These are phyloP conservation scores for Zophobas atratus DNA, from an alignment of 1,140 invertebrate species.

Conservation along the genomic window DNA sequence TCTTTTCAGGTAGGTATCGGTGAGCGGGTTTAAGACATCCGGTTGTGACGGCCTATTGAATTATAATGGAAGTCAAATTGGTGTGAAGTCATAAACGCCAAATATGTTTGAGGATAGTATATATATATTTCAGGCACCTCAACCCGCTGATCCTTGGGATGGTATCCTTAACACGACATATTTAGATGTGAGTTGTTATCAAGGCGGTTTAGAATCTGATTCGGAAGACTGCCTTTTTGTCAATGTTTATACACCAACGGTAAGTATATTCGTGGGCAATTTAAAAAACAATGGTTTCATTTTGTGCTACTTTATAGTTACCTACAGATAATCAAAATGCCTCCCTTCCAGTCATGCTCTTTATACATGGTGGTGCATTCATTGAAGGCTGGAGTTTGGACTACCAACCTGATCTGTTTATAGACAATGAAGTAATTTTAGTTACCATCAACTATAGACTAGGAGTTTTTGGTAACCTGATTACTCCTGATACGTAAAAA, in stretches of 20 bases:
- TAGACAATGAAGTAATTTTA: conserved; percentile 72
- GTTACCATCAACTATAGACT: conserved; percentile 75
- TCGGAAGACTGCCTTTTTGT: conserved; percentile 52
- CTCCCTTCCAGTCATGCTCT: conserved; percentile 74
- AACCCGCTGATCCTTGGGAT: conserved; percentile 30
- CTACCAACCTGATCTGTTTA: conserved; percentile 71
- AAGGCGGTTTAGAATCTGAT: conserved; percentile 16
- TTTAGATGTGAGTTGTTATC: conserved; percentile 38
- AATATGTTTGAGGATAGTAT: too few species aligned
- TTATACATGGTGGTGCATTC: conserved; percentile 81
- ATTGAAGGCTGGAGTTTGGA: conserved; percentile 66
- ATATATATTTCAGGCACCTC: background rate
- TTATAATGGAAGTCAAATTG: too few species aligned
- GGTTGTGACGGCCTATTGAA: too few species aligned
- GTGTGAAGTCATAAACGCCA: too few species aligned
- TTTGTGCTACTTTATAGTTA: background rate
- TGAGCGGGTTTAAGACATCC: too few species aligned
- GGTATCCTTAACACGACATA: conserved; percentile 38
- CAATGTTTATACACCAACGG: conserved; percentile 50
- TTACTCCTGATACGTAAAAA: background rate
- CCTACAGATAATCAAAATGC: background rate
- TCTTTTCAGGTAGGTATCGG: too few species aligned
- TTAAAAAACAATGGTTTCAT: too few species aligned
- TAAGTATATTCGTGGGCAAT: background rate
- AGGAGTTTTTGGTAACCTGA: conserved; percentile 48